Conservation (phyloP, 2,888 invertebrate species). For the Hymenopus coronatus region DNA sequence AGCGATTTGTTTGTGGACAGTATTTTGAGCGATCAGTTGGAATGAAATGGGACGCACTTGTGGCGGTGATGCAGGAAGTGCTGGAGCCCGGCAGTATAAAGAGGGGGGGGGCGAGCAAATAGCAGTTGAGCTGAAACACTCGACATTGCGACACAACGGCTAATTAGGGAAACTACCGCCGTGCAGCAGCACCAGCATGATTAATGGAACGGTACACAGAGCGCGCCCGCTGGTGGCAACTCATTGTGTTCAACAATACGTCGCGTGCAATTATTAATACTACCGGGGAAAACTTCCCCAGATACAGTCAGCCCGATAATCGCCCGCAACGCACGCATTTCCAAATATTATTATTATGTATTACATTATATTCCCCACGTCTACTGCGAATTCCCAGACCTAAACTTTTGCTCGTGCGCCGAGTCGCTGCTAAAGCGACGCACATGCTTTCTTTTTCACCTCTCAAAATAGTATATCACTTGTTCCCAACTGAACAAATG, state of each 20-base stretch:
- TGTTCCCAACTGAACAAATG: too few relatives aligned
- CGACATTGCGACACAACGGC: conserved; percentile 18
- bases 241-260: conserved; percentile 20
- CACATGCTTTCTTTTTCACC: too few relatives aligned
- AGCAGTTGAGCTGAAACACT: conserved; percentile 20
- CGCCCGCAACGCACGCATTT: neutral
- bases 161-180: conserved; percentile 7
- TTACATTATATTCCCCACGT: neutral
- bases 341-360: neutral
- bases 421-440: too few relatives aligned
- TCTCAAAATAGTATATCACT: too few relatives aligned
- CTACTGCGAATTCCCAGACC: too few relatives aligned
- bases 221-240: conserved; percentile 17
- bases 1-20: too few relatives aligned
- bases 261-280: conserved; percentile 7
- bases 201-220: conserved; percentile 18
- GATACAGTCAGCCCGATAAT: neutral
- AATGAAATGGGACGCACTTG: neutral
- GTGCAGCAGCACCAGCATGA: conserved; percentile 6
- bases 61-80: neutral
- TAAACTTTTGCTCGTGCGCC: too few relatives aligned
- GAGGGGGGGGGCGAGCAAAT: conserved; percentile 5
- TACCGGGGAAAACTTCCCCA: neutral
- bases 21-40: too few relatives aligned
- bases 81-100: neutral